Base-by-base conservation (phyloP, 2,888 invertebrate species). In the Lycaena phlaeas region DNA sequence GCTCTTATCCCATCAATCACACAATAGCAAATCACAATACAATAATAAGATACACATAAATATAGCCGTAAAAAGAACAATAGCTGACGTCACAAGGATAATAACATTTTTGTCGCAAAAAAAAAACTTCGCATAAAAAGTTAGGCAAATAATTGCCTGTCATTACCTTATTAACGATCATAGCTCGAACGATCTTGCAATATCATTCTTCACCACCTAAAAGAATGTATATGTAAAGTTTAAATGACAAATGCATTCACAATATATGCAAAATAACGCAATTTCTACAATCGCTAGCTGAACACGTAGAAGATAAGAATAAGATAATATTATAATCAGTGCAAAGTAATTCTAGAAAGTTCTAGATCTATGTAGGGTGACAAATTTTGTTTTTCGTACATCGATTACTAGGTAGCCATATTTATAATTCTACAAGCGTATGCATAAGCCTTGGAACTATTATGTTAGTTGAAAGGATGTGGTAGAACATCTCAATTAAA, bases 121-220 rank as follows among this genome's bases (percentile, higher is more conserved):
- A 46, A 47, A 17, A 34, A 22, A 22, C 5, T 4, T 34, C 34
- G 34, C 34, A 22, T 31, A 30, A 31, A 10, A 10, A 31, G 22
- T 17, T 18, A 18, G 18, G 18, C 18, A 34, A 34, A 34, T 34
- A 39, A 37, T 26, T 41, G n/a, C n/a, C n/a, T n/a, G n/a, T 55
- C 54, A 52, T 62, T 62, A 68, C 69, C 64, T 66, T 67, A 59
- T 49, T 34, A 53, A 27, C 31, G 54, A 34, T 34, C 22, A 18
- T 18, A 11, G 34, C 34, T 34, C 34, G 18, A 34, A 34, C 18
- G 34, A 34, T 12, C 22, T 34, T 34, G 12, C 18, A 6, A 39
- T 28, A 28, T 28, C 11, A 27, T 9, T 15, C 6, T 37, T 22
- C 39, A 29, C 39, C 39, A 39, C 28, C 39, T 39, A 39, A 30